Conservation (phyloP, 2,888 invertebrate genomes). For the Celastrina argiolus region DNA sequence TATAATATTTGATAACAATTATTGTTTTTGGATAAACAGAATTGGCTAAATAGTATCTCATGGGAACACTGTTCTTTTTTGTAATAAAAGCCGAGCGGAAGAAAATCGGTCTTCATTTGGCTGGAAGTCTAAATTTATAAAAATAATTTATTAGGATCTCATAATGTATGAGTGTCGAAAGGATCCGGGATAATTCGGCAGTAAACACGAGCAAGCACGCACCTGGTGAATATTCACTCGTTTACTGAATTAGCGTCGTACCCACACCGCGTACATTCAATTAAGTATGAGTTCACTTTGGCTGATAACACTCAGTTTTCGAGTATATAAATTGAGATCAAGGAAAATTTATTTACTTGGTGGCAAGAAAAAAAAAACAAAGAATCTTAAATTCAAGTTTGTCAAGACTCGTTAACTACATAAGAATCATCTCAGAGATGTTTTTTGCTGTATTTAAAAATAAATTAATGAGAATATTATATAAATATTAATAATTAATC, state of each 20-base stretch:
- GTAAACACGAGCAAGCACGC: constrained; percentile 18
- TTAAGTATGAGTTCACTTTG: neutral
- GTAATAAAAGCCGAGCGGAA: no score
- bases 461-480: no score
- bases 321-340: neutral
- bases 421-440: no score
- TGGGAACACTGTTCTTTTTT: no score
- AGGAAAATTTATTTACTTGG: neutral
- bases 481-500: no score
- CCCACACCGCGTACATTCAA: constrained; percentile 3
- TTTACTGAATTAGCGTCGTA: neutral
- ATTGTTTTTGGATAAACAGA: neutral
- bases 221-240: constrained; percentile 22
- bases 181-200: constrained; percentile 13
- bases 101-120: no score
- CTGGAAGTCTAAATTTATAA: neutral
- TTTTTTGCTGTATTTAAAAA: no score
- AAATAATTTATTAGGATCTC: neutral
- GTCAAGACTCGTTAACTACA: no score
- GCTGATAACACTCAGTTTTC: neutral
- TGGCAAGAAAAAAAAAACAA: neutral
- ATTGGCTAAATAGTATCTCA: no score
- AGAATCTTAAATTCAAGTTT: no score
- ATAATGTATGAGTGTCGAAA: constrained; percentile 12
- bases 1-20: neutral